Base-by-base conservation (phyloP, 2,888 invertebrate species). In the Notocelia uddmanniana region DNA sequence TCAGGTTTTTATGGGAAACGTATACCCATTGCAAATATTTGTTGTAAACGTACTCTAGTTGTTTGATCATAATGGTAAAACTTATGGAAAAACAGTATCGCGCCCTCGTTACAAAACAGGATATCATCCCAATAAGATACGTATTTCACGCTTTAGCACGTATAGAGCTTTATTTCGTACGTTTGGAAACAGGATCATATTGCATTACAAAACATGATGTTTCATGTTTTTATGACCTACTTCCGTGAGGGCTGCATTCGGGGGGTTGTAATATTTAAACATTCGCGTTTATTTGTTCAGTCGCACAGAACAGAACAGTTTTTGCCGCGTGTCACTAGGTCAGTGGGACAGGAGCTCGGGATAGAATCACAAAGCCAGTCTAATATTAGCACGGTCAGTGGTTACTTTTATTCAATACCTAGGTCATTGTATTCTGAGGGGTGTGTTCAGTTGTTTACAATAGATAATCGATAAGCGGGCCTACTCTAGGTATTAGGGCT, bases 241-340 rank as follows among this genome's bases (percentile, higher is more conserved):
- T 66, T 59, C 45, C 45, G 45, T n/a, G n/a, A 2, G 2, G 23
- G 37, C 15, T 68, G 77, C 76, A 78, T 78, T 79, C 79, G 79
- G 76, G 31, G 31, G 75, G 77, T 77, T 80, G 81, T 79, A 81
- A 81, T 83, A 85, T 85, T 86, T 84, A 84, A 83, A 82, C 77
- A 83, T 86, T 82, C 83, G 80, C 81, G 83, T 87, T 83, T 89
- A 88, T 90, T 88, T 88, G 86, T 87, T 84, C 81, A 80, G 80
- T 78, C 80, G 82, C 80, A 84, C 81, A 79, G 81, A 79, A 76
- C 76, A 82, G 79, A 76, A 82, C 67, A 62, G 83, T 84, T 88
- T 89, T 88, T 84, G 88, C 85, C 85, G 74, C 78, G 84, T 88
- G 90, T 89, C 85, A 90, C 82, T 89, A 79, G 91, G 92, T 92